These are phyloP conservation scores for Phenacoccus solenopsis DNA, from an alignment of 1,140 invertebrate species.

Conservation along the genomic window DNA sequence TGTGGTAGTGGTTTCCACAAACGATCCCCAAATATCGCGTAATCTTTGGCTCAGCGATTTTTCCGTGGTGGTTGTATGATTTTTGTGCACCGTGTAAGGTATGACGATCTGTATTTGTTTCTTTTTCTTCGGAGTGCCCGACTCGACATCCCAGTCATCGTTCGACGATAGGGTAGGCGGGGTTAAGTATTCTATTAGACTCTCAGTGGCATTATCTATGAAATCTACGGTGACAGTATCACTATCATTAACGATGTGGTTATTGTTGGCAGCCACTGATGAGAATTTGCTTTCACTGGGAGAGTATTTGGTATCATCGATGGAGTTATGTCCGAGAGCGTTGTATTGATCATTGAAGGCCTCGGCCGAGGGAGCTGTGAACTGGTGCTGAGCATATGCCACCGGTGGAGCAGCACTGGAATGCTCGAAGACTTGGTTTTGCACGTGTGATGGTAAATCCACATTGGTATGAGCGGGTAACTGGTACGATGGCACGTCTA, in stretches of 20 bases:
- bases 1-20: neutral
- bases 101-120: slow-evolving; percentile 26
- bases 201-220: neutral
- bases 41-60: neutral
- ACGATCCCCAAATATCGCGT: neutral
- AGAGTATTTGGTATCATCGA: slow-evolving; percentile 21
- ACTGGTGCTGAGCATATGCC: neutral
- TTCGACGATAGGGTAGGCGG: neutral
- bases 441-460: neutral
- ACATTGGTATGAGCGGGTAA: neutral
- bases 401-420: neutral
- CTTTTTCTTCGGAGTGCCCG: slow-evolving; percentile 17
- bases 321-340: slow-evolving; percentile 17
- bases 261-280: neutral
- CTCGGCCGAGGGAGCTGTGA: neutral
- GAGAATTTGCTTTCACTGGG: neutral
- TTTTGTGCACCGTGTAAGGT: slow-evolving; percentile 21
- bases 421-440: neutral
- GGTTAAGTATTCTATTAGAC: neutral
- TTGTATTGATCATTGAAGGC: neutral
- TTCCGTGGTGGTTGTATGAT: neutral
- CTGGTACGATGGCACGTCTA: neutral
- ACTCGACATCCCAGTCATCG: neutral
- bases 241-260: neutral
- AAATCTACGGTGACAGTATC: neutral